These are phyloP conservation scores for Mixornis gularis DNA, from an alignment of 2,113 vertebrate genomes.

Conservation along the genomic window DNA sequence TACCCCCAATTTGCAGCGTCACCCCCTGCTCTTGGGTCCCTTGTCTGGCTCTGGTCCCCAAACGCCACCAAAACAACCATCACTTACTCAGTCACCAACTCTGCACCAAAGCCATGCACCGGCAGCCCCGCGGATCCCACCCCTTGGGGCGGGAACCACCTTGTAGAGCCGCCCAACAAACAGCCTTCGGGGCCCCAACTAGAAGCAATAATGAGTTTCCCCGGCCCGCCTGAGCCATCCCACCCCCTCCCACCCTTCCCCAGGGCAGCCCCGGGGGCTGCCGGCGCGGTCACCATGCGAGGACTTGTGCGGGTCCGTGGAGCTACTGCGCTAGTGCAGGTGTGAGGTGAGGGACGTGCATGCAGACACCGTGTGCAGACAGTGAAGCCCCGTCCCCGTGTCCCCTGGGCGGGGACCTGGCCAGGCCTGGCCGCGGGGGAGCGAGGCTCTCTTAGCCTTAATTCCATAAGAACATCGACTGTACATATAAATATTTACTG, in stretches of 20 bases:
- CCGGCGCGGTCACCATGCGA: conserved; percentile 58
- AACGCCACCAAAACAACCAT: background rate
- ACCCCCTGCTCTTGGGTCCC: background rate
- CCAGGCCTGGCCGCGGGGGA: background rate
- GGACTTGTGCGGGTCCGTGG: conserved; percentile 48
- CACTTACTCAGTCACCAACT: background rate
- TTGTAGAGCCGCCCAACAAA: background rate
- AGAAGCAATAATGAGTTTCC: background rate
- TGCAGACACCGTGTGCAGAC: conserved; percentile 55
- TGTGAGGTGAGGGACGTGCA: conserved; percentile 39
- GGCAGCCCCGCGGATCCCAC: background rate
- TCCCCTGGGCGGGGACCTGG: background rate
- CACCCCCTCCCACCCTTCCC: background rate
- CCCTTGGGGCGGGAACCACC: background rate
- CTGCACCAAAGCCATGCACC: background rate
- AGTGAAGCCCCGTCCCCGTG: background rate
- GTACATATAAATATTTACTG: conserved; percentile 71
- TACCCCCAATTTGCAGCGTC: background rate
- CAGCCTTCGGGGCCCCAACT: background rate
- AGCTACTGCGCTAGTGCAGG: conserved; percentile 12
- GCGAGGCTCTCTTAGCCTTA: conserved; percentile 13
- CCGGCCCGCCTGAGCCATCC: background rate
- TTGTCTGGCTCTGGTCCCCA: background rate
- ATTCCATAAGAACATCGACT: conserved; percentile 53
- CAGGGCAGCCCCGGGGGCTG: conserved; percentile 4